Evolutionary conservation across 2,113 vertebrate genomes (phyloP), one percentile per base, ranked within the genome.

Genomic region (Oryzias melastigma): DNA sequence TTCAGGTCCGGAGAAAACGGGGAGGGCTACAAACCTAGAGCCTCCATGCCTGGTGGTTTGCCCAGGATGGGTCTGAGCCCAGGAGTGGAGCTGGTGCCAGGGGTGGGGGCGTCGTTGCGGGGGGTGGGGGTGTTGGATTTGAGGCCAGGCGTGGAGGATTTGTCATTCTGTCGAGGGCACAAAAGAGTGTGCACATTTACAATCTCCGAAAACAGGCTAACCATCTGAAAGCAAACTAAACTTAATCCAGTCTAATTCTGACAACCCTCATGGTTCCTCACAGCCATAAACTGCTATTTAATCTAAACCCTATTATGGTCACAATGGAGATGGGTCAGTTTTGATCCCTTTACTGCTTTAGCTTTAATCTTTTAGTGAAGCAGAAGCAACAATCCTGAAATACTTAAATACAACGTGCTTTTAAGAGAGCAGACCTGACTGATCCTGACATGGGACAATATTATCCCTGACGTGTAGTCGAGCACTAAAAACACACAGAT

Each of bases 91-190:
- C 95, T 98, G 20, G 96, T 98, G 85, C 96, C 96, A 0, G 96
- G 96, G 75, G 95, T 98, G 0, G 96, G 95, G 63, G 94, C 95
- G 1, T 98, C 96, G 0, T 94, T 98, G 55, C 95, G 91, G 0
- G 95, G 96, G 1, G 96, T 97, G 4, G 96, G 96, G 16, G 96
- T 98, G 89, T 95, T 98, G 43, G 96, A 98, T 82, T 98, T 98
- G 73, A 97, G 93, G 66, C 95, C 95, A 0, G 96, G 96, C 5
- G 95, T 98, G 5, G 94, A 97, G 1, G 96, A 96, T 82, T 98
- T 98, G 90, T 98, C 96, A 1, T 96, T 98, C 96, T 98, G 92
- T 45, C 53, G 57, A 80, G 65, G 69, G 59, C 80, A 73, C 62
- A 65, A 80, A 4, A 44, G 47, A 80, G 75, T 61, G 64, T 78